Percentiles rank a stretch among this genome's conserved stretches.
Conservation (phyloP, 2,113 vertebrate genomes). For the Dolichallabes microphthalmus region DNA sequence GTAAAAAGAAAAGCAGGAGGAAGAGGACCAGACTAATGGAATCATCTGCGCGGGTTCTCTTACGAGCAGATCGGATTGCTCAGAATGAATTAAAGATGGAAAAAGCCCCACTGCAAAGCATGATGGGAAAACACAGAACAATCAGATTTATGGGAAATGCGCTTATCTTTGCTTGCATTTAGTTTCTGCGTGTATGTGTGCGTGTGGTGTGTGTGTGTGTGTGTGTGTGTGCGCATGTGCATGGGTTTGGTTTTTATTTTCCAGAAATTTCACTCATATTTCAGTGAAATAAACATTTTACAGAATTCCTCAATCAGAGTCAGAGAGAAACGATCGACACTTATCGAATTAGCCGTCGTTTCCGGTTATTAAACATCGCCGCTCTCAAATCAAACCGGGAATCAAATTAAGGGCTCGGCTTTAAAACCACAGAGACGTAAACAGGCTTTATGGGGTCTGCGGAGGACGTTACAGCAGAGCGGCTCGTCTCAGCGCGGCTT, state of each 20-base stretch:
- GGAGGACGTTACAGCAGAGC: not conserved
- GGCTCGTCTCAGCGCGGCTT: not conserved
- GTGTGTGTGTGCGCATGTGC: too few species aligned
- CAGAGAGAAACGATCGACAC: not conserved
- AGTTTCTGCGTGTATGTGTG: not conserved
- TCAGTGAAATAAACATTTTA: not conserved
- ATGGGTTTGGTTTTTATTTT: not conserved
- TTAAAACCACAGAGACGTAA: not conserved
- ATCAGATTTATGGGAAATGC: not conserved
- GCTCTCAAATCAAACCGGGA: not conserved
- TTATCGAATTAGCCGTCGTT: not conserved
- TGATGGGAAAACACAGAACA: not conserved
- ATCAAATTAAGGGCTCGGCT: not conserved
- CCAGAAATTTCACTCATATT: not conserved
- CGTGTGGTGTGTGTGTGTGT: too few species aligned
- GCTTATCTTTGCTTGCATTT: not conserved
- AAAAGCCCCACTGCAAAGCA: not conserved
- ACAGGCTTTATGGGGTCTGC: not conserved
- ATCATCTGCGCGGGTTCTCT: not conserved
- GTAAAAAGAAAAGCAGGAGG: not conserved
- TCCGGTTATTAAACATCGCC: not conserved
- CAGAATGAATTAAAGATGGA: not conserved
- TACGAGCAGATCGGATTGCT: not conserved
- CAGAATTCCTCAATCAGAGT: not conserved
- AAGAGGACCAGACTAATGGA: conserved; percentile 11